Evolutionary conservation across 2,888 invertebrate genomes (phyloP).

Genomic region (Oligia fasciuncula): DNA sequence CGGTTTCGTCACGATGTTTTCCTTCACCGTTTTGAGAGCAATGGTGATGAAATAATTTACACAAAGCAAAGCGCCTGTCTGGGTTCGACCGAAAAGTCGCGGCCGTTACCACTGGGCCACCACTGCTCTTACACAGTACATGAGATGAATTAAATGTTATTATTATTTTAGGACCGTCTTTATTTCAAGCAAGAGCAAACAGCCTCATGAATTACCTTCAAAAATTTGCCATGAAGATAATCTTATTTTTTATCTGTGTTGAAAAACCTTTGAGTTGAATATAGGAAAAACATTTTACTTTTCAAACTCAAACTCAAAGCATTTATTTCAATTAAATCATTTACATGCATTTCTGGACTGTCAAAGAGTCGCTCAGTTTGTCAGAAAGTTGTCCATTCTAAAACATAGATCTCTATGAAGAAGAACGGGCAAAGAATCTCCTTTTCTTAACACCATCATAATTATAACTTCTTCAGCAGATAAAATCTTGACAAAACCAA

Average conservation of each 20-base stretch:
- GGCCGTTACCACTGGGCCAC: background rate
- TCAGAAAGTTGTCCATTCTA: background rate
- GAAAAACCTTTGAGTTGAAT: background rate
- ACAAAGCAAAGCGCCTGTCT: too few species aligned
- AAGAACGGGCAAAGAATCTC: background rate
- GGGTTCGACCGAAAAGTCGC: too few species aligned
- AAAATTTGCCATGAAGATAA: background rate
- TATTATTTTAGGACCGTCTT: background rate
- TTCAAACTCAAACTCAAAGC: background rate
- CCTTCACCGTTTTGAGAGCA: too few species aligned
- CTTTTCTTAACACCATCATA: background rate
- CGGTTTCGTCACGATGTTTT: too few species aligned
- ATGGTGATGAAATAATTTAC: too few species aligned
- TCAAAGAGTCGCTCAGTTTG: background rate
- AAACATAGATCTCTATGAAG: background rate
- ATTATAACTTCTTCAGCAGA: background rate
- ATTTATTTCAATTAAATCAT: background rate
- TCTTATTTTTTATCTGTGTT: background rate
- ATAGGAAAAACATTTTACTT: background rate
- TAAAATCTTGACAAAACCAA: background rate
- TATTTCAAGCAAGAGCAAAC: too few species aligned
- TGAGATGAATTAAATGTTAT: background rate
- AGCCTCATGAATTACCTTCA: too few species aligned
- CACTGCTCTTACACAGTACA: background rate
- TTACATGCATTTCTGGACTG: background rate